Conservation (phyloP, 2,888 invertebrate genomes). For the Xestia xanthographa region DNA sequence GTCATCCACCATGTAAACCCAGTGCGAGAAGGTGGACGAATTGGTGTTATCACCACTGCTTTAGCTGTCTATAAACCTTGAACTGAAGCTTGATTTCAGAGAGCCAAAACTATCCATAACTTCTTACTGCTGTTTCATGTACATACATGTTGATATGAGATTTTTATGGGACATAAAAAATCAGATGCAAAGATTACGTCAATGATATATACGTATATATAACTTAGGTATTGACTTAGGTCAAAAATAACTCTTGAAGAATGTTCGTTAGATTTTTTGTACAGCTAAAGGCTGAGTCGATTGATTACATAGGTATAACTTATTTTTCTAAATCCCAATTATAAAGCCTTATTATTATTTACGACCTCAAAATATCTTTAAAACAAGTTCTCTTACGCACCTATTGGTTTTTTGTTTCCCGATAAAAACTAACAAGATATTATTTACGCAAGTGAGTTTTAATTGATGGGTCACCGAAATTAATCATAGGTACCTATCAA, state of each 20-base stretch:
- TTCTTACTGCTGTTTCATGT: not conserved
- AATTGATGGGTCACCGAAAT: not conserved
- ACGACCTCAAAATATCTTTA: not conserved
- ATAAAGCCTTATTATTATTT: not conserved
- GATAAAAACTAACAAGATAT: not conserved
- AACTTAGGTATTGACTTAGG: slow-evolving; percentile 7
- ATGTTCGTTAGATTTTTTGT: not conserved
- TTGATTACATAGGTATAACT: not conserved
- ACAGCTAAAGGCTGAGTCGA: not conserved
- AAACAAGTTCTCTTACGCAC: slow-evolving; percentile 13
- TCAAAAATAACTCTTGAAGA: not conserved
- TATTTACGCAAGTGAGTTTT: not conserved
- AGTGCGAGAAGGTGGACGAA: too few species aligned
- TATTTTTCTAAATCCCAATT: not conserved
- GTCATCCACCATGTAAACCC: too few species aligned
- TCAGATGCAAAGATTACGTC: not conserved
- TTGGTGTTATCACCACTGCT: too few species aligned
- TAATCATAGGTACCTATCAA: not conserved
- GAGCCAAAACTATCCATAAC: too few species aligned
- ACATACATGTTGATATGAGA: not conserved
- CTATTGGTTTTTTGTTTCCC: not conserved
- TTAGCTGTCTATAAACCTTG: too few species aligned
- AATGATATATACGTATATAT: not conserved
- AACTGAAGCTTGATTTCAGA: too few species aligned
- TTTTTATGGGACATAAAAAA: not conserved